These are phyloP conservation scores for Ptyas mucosa DNA, from an alignment of 2,113 vertebrate genomes.

Conservation along the genomic window DNA sequence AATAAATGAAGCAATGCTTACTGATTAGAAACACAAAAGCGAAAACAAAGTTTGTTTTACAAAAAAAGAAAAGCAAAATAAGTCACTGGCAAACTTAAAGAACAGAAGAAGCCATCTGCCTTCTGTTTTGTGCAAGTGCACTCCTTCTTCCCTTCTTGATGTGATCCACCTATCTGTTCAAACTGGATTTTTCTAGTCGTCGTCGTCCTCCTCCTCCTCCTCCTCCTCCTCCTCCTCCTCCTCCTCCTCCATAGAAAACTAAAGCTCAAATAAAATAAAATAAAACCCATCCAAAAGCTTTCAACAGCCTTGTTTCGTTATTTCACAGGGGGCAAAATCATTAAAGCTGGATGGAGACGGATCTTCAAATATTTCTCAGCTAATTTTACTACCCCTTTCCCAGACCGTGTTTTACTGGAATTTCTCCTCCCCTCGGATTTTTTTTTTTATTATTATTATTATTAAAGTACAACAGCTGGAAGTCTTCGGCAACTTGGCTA, in stretches of 20 bases:
- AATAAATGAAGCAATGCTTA: not conserved
- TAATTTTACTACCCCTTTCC: constrained; percentile 64
- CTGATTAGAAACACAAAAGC: not conserved
- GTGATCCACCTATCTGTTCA: not conserved
- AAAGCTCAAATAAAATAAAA: not conserved
- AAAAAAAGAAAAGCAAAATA: not conserved
- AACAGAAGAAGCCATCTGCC: not conserved
- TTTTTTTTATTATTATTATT: not conserved
- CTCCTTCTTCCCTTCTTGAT: not conserved
- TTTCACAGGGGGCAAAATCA: constrained; percentile 34
- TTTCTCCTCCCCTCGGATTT: not conserved
- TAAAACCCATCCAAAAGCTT: constrained; percentile 9
- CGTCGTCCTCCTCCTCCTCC: not conserved
- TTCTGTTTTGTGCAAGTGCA: not conserved
- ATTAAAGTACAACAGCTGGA: constrained; percentile 61
- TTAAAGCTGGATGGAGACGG: not conserved
- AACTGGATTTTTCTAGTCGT: not conserved
- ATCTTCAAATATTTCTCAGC: constrained; percentile 60
- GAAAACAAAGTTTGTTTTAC: not conserved
- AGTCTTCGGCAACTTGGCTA: constrained; percentile 52
- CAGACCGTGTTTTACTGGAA: constrained; percentile 62
- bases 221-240: not conserved
- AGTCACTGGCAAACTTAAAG: not conserved
- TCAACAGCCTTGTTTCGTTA: constrained; percentile 32
- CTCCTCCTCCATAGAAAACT: not conserved